These are phyloP conservation scores for Capreolus pygargus DNA, from an alignment of 2,113 vertebrate species.

Conservation along the genomic window DNA sequence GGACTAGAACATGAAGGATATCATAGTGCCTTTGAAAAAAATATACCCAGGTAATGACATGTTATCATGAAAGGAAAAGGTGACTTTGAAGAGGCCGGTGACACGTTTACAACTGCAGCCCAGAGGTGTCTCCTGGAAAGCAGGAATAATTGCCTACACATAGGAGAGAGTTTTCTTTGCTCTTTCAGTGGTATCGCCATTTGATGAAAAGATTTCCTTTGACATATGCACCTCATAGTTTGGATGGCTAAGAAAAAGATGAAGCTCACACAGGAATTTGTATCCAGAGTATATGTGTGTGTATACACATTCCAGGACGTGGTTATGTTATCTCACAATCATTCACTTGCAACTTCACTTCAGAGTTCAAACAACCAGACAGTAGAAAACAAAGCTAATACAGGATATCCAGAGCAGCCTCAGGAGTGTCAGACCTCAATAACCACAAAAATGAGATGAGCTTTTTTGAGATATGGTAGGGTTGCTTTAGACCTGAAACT, in stretches of 20 bases:
- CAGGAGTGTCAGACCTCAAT: not conserved
- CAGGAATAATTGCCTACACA: not conserved
- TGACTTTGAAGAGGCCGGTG: not conserved
- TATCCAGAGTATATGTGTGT: not conserved
- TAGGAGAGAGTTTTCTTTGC: not conserved
- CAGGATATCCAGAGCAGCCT: not conserved
- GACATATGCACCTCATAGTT: not conserved
- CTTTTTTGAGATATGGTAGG: not conserved
- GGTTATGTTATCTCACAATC: not conserved
- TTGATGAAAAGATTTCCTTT: conserved; percentile 16
- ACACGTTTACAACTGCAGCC: not conserved
- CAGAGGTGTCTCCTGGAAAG: conserved; percentile 9
- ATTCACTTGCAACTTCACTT: conserved; percentile 11
- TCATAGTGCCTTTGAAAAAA: not conserved
- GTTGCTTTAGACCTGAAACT: not conserved
- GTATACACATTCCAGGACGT: not conserved
- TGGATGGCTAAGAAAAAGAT: not conserved
- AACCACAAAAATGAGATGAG: not conserved
- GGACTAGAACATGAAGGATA: not conserved
- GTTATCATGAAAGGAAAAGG: not conserved
- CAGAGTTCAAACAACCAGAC: not conserved
- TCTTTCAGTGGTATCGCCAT: not conserved
- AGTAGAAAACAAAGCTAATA: conserved; percentile 33
- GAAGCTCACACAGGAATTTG: not conserved
- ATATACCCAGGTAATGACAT: not conserved